Conservation (phyloP, 2,797 vertebrate genomes). For the Corythornis leucogaster region DNA sequence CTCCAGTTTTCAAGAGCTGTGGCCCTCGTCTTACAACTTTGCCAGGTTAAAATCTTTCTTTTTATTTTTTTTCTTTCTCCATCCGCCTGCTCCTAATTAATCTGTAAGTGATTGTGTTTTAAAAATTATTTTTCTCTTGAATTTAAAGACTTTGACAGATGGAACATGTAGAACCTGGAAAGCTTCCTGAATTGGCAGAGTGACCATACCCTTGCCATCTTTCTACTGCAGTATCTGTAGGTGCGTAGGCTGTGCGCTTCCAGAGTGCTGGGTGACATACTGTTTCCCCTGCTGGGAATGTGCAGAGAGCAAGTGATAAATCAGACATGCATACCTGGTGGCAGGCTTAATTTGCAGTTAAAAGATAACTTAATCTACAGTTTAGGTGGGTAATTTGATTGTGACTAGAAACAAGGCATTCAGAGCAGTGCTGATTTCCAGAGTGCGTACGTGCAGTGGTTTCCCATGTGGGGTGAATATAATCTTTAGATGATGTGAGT, state of each 20-base stretch:
- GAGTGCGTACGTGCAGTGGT: neutral
- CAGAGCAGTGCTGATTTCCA: neutral
- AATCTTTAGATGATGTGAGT: neutral
- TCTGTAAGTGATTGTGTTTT: neutral
- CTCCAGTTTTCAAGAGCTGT: neutral
- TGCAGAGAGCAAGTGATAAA: neutral
- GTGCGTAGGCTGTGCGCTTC: conserved; percentile 48
- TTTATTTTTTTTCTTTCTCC: neutral
- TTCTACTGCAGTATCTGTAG: conserved; percentile 19
- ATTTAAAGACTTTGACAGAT: conserved; percentile 63
- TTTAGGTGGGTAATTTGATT: neutral
- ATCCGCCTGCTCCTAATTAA: conserved; percentile 21
- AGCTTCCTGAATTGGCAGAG: conserved; percentile 66
- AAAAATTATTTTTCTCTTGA: conserved; percentile 51
- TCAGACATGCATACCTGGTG: conserved; percentile 5
- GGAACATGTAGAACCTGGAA: conserved; percentile 67
- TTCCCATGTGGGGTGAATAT: neutral
- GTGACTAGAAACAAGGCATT: neutral
- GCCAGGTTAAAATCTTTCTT: neutral
- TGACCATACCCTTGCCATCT: conserved; percentile 63
- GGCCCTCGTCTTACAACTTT: neutral
- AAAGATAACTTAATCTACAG: neutral
- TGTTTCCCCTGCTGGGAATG: neutral
- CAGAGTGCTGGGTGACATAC: neutral
- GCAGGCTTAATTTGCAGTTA: neutral